phyloP scores from a whole-genome alignment of 2,888 invertebrate genomes.

The Abscondita cerata region DNA sequence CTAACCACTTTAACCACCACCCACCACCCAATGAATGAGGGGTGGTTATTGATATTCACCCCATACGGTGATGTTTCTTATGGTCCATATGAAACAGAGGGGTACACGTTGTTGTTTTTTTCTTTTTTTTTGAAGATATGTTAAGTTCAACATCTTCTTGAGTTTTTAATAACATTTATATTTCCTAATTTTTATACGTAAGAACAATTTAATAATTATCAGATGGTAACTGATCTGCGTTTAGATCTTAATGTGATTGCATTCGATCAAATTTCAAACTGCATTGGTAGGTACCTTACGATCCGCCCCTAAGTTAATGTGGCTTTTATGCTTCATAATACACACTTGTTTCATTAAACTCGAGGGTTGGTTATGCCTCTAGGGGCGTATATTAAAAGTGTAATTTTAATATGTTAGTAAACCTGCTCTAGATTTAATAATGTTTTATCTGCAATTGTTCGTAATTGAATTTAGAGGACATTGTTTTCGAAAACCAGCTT shows the following conservation, averaged over 20 bases:
- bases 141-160: too few relatives aligned
- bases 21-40: conserved; percentile 49
- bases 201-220: conserved; percentile 2
- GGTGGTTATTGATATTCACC: conserved; percentile 48
- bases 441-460: too few relatives aligned
- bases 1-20: conserved; percentile 49
- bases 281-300: conserved; percentile 49
- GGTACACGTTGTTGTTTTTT: too few relatives aligned
- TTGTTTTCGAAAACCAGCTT: too few relatives aligned
- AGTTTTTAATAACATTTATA: too few relatives aligned
- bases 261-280: conserved; percentile 54
- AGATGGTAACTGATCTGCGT: too few relatives aligned
- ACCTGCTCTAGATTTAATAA: conserved; percentile 2
- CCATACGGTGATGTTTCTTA: conserved; percentile 44
- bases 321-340: conserved; percentile 52
- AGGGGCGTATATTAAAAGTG: conserved; percentile 31
- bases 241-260: conserved; percentile 38
- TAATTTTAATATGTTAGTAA: conserved; percentile 20
- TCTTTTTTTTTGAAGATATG: too few relatives aligned
- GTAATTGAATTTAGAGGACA: too few relatives aligned
- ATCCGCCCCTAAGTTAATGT: conserved; percentile 56
- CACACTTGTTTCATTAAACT: conserved; percentile 51
- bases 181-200: too few relatives aligned
- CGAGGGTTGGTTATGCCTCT: conserved; percentile 40
- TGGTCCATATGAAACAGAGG: conserved; percentile 38